Base-by-base conservation (phyloP, 2,888 invertebrate genomes). In the Stenchaetothrips biformis region DNA sequence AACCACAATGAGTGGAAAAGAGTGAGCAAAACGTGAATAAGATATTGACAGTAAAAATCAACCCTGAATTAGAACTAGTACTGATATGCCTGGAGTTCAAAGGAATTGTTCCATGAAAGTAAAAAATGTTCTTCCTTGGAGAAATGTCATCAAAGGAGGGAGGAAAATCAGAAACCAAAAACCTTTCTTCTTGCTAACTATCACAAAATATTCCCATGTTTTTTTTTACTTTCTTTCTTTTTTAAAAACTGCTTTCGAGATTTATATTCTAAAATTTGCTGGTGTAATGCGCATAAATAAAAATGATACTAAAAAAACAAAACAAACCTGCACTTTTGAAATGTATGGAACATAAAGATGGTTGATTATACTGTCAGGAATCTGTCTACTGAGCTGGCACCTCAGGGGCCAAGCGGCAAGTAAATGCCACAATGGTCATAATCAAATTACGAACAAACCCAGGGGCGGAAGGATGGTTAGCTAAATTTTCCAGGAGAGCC, bases 361-460 rank as follows among this genome's bases (percentile, higher is more conserved):
- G 21, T 25, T 74, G 11, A 53, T 4, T 11, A 53, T 18, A 53
- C 21, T 74, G 67, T 21, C 67, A 11, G 8, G 11, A 11, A 74
- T 21, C 11, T 74, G 11, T 25, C 67, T 74, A 74, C 25, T 74
- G 67, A 25, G 86, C 86, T 80, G 84, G 87, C 82, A 87, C 85
- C 82, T 90, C 91, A 81, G 96, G 97, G 79, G 95, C 94, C 86
- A 97, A 89, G 84, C 93, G 92, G 84, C 91, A 91, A 67, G 95
- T 91, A 83, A 97, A 89, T 80, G 88, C 89, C 80, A 98, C 92
- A 81, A 90, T 88, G 81, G 89, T 87, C 80, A 88, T 87, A 27
- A 94, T 87, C 47, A 92, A 86, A 84, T 89, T 89, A 83, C 90
- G 88, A 37, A 95, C 83, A 59, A 93, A 85, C 48, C 87, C 87